Conservation (phyloP, 2,888 invertebrate genomes). For the Xestia rhomboidea region DNA sequence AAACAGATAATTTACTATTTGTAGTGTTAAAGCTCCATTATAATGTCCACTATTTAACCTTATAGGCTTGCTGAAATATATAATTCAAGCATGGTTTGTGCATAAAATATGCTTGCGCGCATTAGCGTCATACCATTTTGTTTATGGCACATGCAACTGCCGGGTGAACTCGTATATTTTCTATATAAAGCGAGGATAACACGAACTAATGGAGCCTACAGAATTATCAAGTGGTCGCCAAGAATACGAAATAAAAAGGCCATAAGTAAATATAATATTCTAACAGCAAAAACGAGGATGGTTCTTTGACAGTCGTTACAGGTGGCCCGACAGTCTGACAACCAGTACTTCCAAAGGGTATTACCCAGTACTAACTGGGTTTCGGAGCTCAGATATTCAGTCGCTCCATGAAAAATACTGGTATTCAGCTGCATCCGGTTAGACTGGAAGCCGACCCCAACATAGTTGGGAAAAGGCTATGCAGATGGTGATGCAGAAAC, state of each 20-base stretch:
- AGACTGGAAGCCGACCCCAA: too few species aligned
- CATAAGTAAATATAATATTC: background rate
- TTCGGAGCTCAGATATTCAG: too few species aligned
- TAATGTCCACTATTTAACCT: background rate
- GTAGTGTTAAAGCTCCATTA: background rate
- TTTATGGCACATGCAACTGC: slow-evolving; percentile 18
- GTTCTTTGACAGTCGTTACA: too few species aligned
- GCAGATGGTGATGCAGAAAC: background rate
- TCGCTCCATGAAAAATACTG: too few species aligned
- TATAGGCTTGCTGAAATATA: background rate
- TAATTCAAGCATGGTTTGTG: background rate
- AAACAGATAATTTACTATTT: too few species aligned
- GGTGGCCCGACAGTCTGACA: too few species aligned
- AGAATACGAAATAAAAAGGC: background rate
- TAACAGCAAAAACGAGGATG: background rate
- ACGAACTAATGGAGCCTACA: background rate
- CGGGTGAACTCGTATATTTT: background rate
- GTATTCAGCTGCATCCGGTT: too few species aligned
- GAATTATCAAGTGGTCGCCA: background rate
- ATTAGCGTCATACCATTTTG: slow-evolving; percentile 26
- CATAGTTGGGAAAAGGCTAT: too few species aligned
- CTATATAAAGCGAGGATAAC: background rate
- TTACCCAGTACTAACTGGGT: too few species aligned
- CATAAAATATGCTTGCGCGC: background rate
- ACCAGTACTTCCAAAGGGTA: too few species aligned